Conservation (phyloP, 1,140 invertebrate species). For the Trigoniulus corallinus region DNA sequence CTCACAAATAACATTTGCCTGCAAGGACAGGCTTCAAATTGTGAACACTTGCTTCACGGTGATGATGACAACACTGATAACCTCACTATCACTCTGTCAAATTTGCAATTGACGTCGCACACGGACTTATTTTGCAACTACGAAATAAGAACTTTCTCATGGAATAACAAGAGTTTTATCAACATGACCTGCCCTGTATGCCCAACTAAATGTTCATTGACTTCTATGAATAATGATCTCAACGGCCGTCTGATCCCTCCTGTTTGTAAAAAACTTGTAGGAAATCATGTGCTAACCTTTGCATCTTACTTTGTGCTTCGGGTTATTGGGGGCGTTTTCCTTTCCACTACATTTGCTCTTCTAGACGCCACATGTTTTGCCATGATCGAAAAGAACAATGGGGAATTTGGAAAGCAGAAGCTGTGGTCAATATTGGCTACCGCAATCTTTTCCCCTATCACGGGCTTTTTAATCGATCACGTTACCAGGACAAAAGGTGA, state of each 20-base stretch:
- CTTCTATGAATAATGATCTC: too few species aligned
- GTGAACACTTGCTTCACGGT: too few species aligned
- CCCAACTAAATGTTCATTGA: too few species aligned
- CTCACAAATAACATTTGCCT: too few species aligned
- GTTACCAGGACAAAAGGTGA: slow-evolving; percentile 23
- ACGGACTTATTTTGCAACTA: not conserved
- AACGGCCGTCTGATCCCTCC: too few species aligned
- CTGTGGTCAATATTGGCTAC: slow-evolving; percentile 60
- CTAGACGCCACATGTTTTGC: slow-evolving; percentile 65
- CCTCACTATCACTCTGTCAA: not conserved
- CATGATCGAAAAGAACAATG: slow-evolving; percentile 58
- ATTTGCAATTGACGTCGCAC: not conserved
- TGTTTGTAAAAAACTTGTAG: not conserved
- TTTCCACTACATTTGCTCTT: slow-evolving; percentile 54
- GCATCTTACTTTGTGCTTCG: slow-evolving; percentile 58
- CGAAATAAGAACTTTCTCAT: too few species aligned
- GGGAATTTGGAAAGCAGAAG: slow-evolving; percentile 59
- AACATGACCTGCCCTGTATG: too few species aligned
- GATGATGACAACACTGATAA: too few species aligned
- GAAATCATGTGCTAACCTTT: slow-evolving; percentile 32
- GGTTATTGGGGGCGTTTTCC: slow-evolving; percentile 53
- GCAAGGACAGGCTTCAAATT: too few species aligned
- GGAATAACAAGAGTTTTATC: too few species aligned
- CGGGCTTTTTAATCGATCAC: slow-evolving; percentile 55
- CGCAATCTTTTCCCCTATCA: slow-evolving; percentile 61